Percentiles rank a stretch among this genome's conserved stretches.
Conservation (phyloP, 2,888 invertebrate species). For the Oscheius sp. region DNA sequence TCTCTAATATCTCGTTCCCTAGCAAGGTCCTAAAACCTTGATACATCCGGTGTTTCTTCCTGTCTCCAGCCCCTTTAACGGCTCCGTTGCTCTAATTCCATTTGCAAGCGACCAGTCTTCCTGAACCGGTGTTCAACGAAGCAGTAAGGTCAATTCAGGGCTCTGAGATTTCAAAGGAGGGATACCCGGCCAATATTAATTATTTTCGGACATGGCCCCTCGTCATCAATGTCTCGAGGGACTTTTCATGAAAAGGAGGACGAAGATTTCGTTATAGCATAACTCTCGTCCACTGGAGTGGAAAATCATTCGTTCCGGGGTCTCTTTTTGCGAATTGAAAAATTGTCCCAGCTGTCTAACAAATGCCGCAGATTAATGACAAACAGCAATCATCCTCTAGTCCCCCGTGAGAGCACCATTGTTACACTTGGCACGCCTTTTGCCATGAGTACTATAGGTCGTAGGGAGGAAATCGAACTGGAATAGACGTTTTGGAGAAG, state of each 20-base stretch:
- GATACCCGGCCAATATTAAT: not conserved
- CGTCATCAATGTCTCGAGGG: not conserved
- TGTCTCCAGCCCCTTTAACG: not conserved
- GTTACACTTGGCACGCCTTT: conserved; percentile 1
- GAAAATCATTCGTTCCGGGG: no score
- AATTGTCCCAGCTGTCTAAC: conserved; percentile 10
- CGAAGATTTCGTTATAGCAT: not conserved
- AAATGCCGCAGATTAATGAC: conserved; percentile 37
- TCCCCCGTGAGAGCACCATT: not conserved
- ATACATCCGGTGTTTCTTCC: not conserved
- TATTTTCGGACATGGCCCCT: not conserved
- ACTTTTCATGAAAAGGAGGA: conserved; percentile 4
- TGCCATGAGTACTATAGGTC: no score
- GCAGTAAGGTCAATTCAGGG: not conserved
- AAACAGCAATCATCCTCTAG: conserved; percentile 31
- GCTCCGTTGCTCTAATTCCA: no score
- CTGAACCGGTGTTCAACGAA: not conserved
- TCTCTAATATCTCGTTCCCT: no score
- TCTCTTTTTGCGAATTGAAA: no score
- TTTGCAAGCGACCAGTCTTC: not conserved
- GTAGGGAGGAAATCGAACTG: no score
- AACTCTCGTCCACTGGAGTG: not conserved
- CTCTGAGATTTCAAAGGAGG: not conserved
- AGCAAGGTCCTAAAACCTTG: no score
- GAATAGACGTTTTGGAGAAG: no score